Evolutionary conservation across 2,113 vertebrate genomes (phyloP).

Genomic region (Triplophysa siluroides): DNA sequence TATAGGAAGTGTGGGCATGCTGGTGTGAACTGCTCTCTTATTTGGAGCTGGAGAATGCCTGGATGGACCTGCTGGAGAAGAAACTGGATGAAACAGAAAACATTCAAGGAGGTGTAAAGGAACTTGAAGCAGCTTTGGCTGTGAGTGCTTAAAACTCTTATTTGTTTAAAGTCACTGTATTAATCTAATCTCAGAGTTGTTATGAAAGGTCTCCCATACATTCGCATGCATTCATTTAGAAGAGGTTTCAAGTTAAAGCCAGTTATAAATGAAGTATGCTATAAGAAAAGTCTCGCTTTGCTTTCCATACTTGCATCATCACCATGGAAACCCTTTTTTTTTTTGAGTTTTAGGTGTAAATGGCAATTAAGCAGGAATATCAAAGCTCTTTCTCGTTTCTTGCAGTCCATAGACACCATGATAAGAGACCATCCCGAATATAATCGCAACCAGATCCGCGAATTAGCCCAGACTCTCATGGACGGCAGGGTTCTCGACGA

Average conservation of each 20-base stretch:
- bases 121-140: slow-evolving; percentile 83
- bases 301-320: background rate
- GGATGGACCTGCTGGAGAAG: slow-evolving; percentile 87
- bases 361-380: background rate
- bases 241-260: background rate
- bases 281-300: background rate
- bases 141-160: slow-evolving; percentile 73
- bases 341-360: background rate
- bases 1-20: slow-evolving; percentile 95
- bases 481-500: slow-evolving; percentile 97
- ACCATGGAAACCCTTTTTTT: background rate
- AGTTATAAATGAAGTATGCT: background rate
- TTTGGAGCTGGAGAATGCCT: slow-evolving; percentile 89
- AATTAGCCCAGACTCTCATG: slow-evolving; percentile 94
- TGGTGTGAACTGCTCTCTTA: slow-evolving; percentile 92
- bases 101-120: slow-evolving; percentile 83
- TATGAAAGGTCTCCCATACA: background rate
- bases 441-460: slow-evolving; percentile 93
- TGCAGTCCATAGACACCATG: slow-evolving; percentile 84
- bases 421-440: slow-evolving; percentile 90
- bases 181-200: background rate
- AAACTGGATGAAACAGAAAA: slow-evolving; percentile 88
- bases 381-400: slow-evolving; percentile 43
- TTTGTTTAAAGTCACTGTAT: background rate
- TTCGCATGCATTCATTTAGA: background rate